Percentiles rank a stretch among this genome's conserved stretches.
These are phyloP conservation scores for Brachionus asplanchnoidis DNA, from an alignment of 1,140 invertebrate species.

Conservation along the genomic window DNA sequence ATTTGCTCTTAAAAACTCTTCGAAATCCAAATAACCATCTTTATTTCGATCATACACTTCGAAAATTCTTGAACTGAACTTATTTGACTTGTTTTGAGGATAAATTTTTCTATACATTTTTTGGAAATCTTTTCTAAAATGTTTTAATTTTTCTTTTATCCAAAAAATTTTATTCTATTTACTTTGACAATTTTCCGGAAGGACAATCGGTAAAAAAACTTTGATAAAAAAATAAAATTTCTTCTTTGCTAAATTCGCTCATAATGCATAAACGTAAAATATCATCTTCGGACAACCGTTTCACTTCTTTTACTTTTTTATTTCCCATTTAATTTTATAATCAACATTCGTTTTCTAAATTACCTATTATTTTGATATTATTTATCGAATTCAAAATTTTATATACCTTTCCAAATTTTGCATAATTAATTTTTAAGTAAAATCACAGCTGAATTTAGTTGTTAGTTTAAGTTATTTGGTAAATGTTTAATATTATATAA, in stretches of 20 bases:
- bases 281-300: not conserved
- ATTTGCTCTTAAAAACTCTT: slow-evolving; percentile 20
- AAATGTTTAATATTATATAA: not conserved
- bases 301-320: not conserved
- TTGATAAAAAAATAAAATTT: slow-evolving; percentile 12
- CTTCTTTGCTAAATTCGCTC: not conserved
- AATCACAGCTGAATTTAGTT: not conserved
- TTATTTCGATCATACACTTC: slow-evolving; percentile 20
- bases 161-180: not conserved
- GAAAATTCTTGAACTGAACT: slow-evolving; percentile 24
- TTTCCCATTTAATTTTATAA: not conserved
- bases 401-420: not conserved
- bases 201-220: slow-evolving; percentile 23
- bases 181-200: slow-evolving; percentile 19
- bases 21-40: slow-evolving; percentile 22
- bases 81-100: not conserved
- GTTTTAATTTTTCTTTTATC: not conserved
- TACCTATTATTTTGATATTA: not conserved
- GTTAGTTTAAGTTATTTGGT: not conserved
- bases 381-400: not conserved
- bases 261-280: not conserved
- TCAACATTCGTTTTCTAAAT: no score
- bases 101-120: not conserved
- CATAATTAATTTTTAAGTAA: not conserved
- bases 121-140: slow-evolving; percentile 18